Base-by-base conservation (phyloP, 2,888 invertebrate species). In the Sphinx pinastri region DNA sequence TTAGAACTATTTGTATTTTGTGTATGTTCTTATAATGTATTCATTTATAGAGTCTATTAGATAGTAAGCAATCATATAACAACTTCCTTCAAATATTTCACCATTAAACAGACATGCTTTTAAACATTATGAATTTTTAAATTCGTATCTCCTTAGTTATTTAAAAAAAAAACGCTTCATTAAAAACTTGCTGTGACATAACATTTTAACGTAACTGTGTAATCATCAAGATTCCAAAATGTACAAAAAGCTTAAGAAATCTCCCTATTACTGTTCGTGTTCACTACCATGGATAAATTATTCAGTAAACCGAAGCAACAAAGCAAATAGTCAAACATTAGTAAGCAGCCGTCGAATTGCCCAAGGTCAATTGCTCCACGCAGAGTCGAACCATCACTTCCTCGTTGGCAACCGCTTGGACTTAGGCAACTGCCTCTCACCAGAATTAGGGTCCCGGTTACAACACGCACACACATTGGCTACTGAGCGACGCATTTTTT, bases 361-460 rank as follows among this genome's bases (percentile, higher is more conserved):
- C 78, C 90, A 92, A 93, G 93, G 92, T 91, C 90, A 88, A 77
- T 91, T 88, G 85, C 88, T 86, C 86, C 88, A 90, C 87, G 83
- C 81, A 79, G 74, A 79, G 31, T 58, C 16, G 79, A 81, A 83
- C 90, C 89, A 88, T 91, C 88, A 86, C 91, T 93, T 92, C 92
- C 93, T 93, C 74, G 88, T 92, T 88, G 88, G 88, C 88, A 87
- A 89, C 84, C 85, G 76, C 72, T 75, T 71, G 71, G 77, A 78
- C 89, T 91, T 91, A 84, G 79, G 89, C 84, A 92, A 91, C 85
- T 83, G 81, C 92, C 92, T 91, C 91, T 91, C 91, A 91, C 92
- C 86, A 84, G 89, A 90, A 89, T 89, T 87, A 88, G 90, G 87
- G 86, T 83, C 86, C 82, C 79, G 79, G 79, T 89, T 90, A 84